A percentile compares a stretch with the other conserved stretches of the same genome.
Evolutionary conservation across 2,113 vertebrate species (phyloP).

Genomic region (Corythornis vintsioides): DNA sequence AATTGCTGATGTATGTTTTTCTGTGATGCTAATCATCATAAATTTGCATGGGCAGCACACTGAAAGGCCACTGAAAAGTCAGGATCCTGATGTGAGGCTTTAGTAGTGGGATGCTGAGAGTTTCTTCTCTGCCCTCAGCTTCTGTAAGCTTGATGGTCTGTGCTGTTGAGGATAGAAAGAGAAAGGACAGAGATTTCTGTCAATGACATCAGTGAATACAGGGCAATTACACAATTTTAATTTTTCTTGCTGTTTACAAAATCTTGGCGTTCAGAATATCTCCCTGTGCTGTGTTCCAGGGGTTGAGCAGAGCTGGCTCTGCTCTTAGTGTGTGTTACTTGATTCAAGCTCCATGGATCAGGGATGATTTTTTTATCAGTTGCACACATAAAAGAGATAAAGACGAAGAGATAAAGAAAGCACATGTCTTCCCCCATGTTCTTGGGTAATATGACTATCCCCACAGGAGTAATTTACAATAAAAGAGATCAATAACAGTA

Average conservation of each 20-base stretch:
- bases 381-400: constrained; percentile 33
- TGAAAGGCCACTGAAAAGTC: not conserved
- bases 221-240: not conserved
- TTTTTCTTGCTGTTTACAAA: not conserved
- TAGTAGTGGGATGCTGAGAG: too few species aligned
- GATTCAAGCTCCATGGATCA: not conserved
- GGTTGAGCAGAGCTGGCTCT: not conserved
- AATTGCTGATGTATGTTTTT: not conserved
- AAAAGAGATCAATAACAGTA: constrained; percentile 12
- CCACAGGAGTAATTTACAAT: not conserved
- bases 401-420: constrained; percentile 16
- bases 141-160: not conserved
- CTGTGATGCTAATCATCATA: not conserved
- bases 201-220: not conserved
- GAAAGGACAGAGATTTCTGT: not conserved
- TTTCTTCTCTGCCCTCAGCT: not conserved
- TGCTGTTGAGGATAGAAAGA: not conserved
- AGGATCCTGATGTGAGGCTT: not conserved
- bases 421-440: not conserved
- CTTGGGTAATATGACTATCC: constrained; percentile 27
- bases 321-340: not conserved
- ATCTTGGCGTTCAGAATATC: not conserved
- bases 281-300: not conserved
- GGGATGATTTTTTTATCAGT: constrained; percentile 37
- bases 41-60: accelerated